Evolutionary conservation across 2,888 invertebrate species (phyloP).

Genomic region (Cheilosia soror): DNA sequence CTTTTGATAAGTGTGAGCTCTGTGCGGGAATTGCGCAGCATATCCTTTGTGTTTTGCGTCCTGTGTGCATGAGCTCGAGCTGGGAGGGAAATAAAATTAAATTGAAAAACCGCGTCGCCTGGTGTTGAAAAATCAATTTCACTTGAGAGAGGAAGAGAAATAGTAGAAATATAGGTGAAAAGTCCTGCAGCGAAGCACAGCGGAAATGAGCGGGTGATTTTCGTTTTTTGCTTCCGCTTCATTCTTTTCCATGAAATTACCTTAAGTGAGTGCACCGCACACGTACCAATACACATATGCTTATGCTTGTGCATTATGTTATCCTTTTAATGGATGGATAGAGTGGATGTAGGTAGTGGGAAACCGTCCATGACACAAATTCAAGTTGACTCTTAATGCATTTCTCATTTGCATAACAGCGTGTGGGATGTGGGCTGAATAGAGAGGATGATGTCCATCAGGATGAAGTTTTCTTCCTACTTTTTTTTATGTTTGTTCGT

Average conservation of each 20-base stretch:
- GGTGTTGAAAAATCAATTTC: constrained; percentile 53
- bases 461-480: neutral
- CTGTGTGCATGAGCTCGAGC: constrained; percentile 16
- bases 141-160: neutral
- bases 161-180: constrained; percentile 4
- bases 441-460: constrained; percentile 8
- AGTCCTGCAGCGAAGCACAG: constrained; percentile 57
- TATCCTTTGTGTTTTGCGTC: constrained; percentile 44
- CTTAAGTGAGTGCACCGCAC: constrained; percentile 59
- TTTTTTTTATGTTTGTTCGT: neutral
- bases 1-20: constrained; percentile 3
- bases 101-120: constrained; percentile 43
- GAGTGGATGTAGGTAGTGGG: neutral
- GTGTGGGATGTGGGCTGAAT: constrained; percentile 10
- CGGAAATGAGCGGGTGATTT: constrained; percentile 56
- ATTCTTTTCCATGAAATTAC: constrained; percentile 57
- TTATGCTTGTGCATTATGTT: constrained; percentile 54
- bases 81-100: constrained; percentile 46
- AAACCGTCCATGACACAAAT: constrained; percentile 70
- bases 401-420: constrained; percentile 64
- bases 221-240: constrained; percentile 11
- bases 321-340: constrained; percentile 53
- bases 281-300: constrained; percentile 12
- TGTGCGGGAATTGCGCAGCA: constrained; percentile 42
- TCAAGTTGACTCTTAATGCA: constrained; percentile 69